A percentile compares a stretch with the other conserved stretches of the same genome.
These are phyloP conservation scores for Alces alces DNA, from an alignment of 2,113 vertebrate species.

Conservation along the genomic window DNA sequence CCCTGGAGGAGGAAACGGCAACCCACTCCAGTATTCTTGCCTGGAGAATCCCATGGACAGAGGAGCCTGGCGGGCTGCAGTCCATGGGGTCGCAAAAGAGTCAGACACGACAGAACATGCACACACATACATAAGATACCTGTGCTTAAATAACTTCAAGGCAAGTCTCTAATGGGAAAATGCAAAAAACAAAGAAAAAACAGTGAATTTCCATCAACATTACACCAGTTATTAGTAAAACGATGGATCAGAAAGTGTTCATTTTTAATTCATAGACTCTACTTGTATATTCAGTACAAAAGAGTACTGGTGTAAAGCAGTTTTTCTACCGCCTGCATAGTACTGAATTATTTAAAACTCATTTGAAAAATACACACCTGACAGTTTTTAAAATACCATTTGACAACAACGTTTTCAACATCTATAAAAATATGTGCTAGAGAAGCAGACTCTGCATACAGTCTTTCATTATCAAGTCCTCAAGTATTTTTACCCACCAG, in stretches of 20 bases:
- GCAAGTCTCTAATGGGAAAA: not conserved
- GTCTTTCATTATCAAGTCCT: slow-evolving; percentile 59
- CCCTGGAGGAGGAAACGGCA: not conserved
- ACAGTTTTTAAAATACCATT: slow-evolving; percentile 66
- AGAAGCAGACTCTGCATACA: slow-evolving; percentile 43
- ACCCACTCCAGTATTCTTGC: not conserved
- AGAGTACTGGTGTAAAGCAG: slow-evolving; percentile 42
- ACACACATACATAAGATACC: not conserved
- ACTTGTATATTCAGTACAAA: slow-evolving; percentile 38
- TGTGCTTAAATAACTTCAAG: not conserved
- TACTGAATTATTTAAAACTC: slow-evolving; percentile 72
- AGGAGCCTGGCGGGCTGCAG: not conserved
- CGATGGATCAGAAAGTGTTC: not conserved
- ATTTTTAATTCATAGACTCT: slow-evolving; percentile 56
- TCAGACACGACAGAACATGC: not conserved
- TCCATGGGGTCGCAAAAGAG: not conserved
- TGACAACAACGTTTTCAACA: slow-evolving; percentile 68
- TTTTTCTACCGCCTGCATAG: slow-evolving; percentile 18
- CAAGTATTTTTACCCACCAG: slow-evolving; percentile 42
- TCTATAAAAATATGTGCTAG: slow-evolving; percentile 60
- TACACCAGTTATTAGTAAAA: slow-evolving; percentile 15
- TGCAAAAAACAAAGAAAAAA: not conserved
- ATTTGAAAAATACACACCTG: slow-evolving; percentile 60
- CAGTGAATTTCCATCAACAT: not conserved
- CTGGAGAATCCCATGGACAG: not conserved